phyloP scores from a whole-genome alignment of 2,888 invertebrate species.

The Pantelozetes paolii region DNA sequence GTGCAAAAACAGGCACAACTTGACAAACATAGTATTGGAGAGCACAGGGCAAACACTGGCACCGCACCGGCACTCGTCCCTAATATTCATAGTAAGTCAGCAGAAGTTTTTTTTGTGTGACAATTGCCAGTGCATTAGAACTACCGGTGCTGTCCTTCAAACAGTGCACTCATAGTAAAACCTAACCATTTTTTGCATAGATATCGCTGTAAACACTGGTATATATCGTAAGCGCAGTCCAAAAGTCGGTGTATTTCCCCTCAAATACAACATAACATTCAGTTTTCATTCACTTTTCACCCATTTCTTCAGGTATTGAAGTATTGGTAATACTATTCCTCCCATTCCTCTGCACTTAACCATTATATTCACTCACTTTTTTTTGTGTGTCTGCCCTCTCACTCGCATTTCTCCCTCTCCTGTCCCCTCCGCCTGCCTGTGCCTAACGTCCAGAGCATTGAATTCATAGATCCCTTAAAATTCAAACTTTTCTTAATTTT shows the following conservation, averaged over 20 bases:
- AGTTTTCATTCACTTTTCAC: slow-evolving; percentile 21
- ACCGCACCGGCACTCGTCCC: slow-evolving; percentile 15
- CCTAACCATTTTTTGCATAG: neutral
- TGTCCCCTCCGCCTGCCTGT: neutral
- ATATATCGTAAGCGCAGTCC: neutral
- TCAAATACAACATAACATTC: slow-evolving; percentile 10
- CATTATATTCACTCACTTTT: slow-evolving; percentile 9
- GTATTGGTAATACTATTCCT: no score
- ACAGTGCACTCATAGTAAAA: neutral
- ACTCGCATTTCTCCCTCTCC: slow-evolving; percentile 14
- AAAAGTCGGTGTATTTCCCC: slow-evolving; percentile 32
- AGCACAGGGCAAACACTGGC: slow-evolving; percentile 4
- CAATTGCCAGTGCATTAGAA: neutral
- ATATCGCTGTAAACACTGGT: slow-evolving; percentile 17
- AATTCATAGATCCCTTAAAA: slow-evolving; percentile 1
- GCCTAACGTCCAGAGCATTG: neutral
- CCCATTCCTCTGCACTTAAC: slow-evolving; percentile 14
- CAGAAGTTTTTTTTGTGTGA: slow-evolving; percentile 20
- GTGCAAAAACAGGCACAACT: slow-evolving; percentile 39
- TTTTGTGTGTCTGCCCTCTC: slow-evolving; percentile 22
- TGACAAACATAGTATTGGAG: slow-evolving; percentile 29
- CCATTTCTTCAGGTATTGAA: slow-evolving; percentile 19
- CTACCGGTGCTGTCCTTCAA: slow-evolving; percentile 26
- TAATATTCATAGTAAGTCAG: slow-evolving; percentile 2
- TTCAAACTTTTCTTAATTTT: slow-evolving; percentile 32